Evolutionary conservation across 2,888 invertebrate genomes (phyloP).

Genomic region (Caenorhabditis imperialis): DNA sequence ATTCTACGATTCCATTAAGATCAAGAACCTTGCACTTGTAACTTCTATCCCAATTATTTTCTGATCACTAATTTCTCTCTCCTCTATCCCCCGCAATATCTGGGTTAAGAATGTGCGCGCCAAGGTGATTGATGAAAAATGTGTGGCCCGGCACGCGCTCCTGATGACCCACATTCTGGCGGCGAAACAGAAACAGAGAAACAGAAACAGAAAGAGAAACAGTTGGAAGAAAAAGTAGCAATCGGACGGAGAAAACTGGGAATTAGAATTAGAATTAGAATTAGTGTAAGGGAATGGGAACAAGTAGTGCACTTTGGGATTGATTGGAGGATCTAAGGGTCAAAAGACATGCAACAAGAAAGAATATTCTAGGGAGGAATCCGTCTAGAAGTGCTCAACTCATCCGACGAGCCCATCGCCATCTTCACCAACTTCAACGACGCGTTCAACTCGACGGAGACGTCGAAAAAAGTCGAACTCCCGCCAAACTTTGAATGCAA

Average conservation of each 20-base stretch:
- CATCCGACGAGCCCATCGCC: constrained; percentile 87
- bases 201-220: constrained; percentile 15
- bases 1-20: too few species aligned
- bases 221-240: constrained; percentile 18
- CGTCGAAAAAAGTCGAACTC: constrained; percentile 86
- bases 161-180: not conserved
- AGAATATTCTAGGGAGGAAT: constrained; percentile 90
- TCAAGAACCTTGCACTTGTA: too few species aligned
- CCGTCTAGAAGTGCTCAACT: constrained; percentile 89
- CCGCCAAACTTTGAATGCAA: constrained; percentile 88
- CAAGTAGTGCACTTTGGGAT: constrained; percentile 2
- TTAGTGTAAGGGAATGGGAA: constrained; percentile 6
- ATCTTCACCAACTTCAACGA: constrained; percentile 83
- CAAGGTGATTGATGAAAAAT: constrained; percentile 39
- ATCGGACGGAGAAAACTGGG: too few species aligned
- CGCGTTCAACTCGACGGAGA: constrained; percentile 81
- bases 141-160: not conserved
- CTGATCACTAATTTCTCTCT: too few species aligned
- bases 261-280: too few species aligned
- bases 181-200: constrained; percentile 20
- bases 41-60: too few species aligned
- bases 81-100: too few species aligned
- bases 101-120: constrained; percentile 38
- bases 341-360: too few species aligned
- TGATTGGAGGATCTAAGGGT: too few species aligned